Conservation (phyloP, 1,140 invertebrate genomes). For the Penaeus indicus region DNA sequence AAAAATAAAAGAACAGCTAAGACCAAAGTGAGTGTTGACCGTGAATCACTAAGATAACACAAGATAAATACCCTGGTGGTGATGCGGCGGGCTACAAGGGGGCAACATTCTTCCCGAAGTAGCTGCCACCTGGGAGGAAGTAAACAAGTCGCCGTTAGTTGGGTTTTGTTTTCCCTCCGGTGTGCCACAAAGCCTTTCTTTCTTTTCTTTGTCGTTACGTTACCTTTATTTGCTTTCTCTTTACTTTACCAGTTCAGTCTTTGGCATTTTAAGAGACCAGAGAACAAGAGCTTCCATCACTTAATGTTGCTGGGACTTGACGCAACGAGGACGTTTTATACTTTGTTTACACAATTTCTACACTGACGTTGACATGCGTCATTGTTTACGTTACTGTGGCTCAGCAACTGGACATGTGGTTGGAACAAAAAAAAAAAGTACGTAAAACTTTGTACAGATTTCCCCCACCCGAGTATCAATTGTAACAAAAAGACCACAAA, state of each 20-base stretch:
- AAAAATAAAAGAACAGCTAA: conserved; percentile 28
- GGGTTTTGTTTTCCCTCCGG: background rate
- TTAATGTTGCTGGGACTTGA: no score
- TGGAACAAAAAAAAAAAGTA: no score
- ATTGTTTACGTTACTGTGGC: no score
- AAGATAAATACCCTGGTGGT: conserved; percentile 59
- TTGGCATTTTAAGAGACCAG: no score
- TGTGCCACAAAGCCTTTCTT: background rate
- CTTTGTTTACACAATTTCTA: no score
- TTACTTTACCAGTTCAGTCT: conserved; percentile 15
- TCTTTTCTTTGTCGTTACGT: conserved; percentile 6
- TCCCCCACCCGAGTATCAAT: no score
- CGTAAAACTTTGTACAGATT: no score
- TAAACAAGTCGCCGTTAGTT: conserved; percentile 57
- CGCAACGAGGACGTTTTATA: no score
- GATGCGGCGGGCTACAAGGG: conserved; percentile 56
- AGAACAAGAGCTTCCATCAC: no score
- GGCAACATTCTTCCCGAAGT: conserved; percentile 54
- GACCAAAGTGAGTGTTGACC: conserved; percentile 9
- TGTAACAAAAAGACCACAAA: no score
- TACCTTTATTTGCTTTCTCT: conserved; percentile 6
- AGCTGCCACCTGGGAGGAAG: conserved; percentile 61
- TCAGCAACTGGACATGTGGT: no score
- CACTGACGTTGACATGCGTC: no score
- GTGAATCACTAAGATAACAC: conserved; percentile 57